A percentile compares a stretch with the other conserved stretches of the same genome.
Evolutionary conservation across 2,888 invertebrate genomes (phyloP).

Genomic region (Microplitis manilae): DNA sequence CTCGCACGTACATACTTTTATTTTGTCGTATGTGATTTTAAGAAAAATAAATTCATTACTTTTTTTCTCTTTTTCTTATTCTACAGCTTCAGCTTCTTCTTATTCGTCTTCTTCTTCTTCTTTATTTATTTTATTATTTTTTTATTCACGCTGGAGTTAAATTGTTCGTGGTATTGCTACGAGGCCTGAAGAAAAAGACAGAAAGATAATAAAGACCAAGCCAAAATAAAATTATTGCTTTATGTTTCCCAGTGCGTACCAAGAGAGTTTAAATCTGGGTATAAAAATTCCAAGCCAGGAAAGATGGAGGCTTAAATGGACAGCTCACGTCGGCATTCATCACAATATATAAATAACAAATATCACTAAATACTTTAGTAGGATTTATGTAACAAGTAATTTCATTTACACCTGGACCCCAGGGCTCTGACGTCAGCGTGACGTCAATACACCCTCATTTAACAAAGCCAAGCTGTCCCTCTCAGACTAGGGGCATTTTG

Average conservation of each 20-base stretch:
- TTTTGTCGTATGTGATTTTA: neutral
- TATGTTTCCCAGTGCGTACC: constrained; percentile 57
- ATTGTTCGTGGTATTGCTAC: neutral
- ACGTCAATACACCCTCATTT: too few species aligned
- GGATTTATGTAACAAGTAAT: too few species aligned
- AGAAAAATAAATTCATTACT: neutral
- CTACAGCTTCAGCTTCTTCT: neutral
- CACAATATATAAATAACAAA: neutral
- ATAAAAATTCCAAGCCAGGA: neutral
- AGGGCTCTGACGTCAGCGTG: neutral
- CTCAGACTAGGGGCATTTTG: too few species aligned
- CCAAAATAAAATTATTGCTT: constrained; percentile 58
- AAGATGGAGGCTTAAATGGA: neutral
- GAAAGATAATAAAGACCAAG: constrained; percentile 10
- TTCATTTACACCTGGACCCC: too few species aligned
- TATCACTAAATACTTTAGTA: too few species aligned
- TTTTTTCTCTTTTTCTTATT: constrained; percentile 3
- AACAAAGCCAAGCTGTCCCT: too few species aligned
- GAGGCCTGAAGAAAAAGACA: neutral
- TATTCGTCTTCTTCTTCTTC: neutral
- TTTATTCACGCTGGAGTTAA: neutral
- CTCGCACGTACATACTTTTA: neutral
- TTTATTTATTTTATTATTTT: constrained; percentile 4
- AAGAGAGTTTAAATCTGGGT: neutral
- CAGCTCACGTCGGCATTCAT: neutral